phyloP scores from a whole-genome alignment of 2,888 invertebrate species.

The Lordiphosa fenestrarum region DNA sequence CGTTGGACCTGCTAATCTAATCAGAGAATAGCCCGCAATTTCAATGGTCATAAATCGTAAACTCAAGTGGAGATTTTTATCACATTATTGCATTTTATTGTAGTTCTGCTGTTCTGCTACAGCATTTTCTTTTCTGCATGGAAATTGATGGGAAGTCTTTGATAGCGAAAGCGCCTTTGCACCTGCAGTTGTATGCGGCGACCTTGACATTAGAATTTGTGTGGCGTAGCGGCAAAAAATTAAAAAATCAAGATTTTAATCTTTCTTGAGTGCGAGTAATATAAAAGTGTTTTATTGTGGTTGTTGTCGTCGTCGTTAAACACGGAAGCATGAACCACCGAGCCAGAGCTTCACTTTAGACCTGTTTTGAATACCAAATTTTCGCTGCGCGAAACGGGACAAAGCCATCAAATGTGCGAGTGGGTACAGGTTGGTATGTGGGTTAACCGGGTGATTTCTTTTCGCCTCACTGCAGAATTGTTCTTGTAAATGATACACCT shows the following conservation, averaged over 20 bases:
- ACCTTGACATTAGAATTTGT: conserved; percentile 57
- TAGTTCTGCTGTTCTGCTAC: conserved; percentile 11
- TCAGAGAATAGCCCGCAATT: conserved; percentile 16
- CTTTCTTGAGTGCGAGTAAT: conserved; percentile 26
- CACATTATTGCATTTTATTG: conserved; percentile 10
- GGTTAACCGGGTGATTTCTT: conserved; percentile 25
- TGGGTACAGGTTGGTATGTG: conserved; percentile 20
- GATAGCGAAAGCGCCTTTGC: conserved; percentile 38
- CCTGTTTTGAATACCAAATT: conserved; percentile 61
- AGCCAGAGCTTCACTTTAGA: conserved; percentile 26
- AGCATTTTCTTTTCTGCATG: neutral
- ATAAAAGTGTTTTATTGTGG: conserved; percentile 11
- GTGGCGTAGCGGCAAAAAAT: conserved; percentile 8
- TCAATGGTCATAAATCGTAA: conserved; percentile 27
- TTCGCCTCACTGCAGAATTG: conserved; percentile 22
- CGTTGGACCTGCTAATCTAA: conserved; percentile 22
- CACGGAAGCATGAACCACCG: conserved; percentile 50
- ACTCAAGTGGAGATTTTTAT: conserved; percentile 21
- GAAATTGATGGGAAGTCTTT: conserved; percentile 26
- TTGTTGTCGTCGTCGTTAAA: conserved; percentile 27
- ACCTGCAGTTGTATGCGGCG: conserved; percentile 12
- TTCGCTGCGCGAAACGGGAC: conserved; percentile 17
- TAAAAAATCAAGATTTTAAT: conserved; percentile 42
- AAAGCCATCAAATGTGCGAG: conserved; percentile 17
- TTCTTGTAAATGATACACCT: conserved; percentile 34